Conservation (phyloP, 1,140 invertebrate genomes). For the Drosophila kurseongensis region DNA sequence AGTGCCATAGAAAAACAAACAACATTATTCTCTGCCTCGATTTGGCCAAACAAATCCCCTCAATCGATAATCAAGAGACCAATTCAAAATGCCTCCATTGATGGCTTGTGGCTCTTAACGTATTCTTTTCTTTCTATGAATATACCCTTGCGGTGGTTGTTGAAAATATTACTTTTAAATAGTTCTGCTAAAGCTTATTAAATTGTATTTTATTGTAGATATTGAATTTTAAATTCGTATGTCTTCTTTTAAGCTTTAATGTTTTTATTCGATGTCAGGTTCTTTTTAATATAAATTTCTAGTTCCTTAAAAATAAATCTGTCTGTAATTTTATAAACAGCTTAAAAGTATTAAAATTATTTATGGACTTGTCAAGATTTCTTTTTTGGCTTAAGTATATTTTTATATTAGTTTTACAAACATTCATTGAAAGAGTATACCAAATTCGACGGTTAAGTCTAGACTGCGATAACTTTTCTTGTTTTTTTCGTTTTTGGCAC, state of each 20-base stretch:
- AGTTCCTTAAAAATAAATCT: not conserved
- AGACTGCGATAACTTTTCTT: slow-evolving; percentile 14
- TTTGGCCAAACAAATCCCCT: slow-evolving; percentile 62
- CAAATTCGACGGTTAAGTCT: not conserved
- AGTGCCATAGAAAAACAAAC: slow-evolving; percentile 58
- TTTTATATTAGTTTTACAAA: too few species aligned
- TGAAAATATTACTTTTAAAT: not conserved
- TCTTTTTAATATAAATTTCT: not conserved
- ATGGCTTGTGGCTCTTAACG: slow-evolving; percentile 33
- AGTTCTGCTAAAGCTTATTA: too few species aligned
- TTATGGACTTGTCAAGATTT: too few species aligned
- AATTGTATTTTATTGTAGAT: too few species aligned
- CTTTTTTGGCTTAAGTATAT: too few species aligned
- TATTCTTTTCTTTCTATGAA: slow-evolving; percentile 7
- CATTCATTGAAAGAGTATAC: not conserved
- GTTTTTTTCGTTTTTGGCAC: slow-evolving; percentile 30
- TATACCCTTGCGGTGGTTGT: not conserved
- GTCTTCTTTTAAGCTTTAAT: too few species aligned
- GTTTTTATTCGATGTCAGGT: too few species aligned
- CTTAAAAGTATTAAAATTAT: too few species aligned
- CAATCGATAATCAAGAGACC: slow-evolving; percentile 68
- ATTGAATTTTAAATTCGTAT: too few species aligned
- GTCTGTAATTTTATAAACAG: not conserved
- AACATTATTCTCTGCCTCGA: slow-evolving; percentile 60
- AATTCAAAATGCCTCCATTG: slow-evolving; percentile 55